Conservation (phyloP, 2,888 invertebrate species). For the Epinotia bilunana region DNA sequence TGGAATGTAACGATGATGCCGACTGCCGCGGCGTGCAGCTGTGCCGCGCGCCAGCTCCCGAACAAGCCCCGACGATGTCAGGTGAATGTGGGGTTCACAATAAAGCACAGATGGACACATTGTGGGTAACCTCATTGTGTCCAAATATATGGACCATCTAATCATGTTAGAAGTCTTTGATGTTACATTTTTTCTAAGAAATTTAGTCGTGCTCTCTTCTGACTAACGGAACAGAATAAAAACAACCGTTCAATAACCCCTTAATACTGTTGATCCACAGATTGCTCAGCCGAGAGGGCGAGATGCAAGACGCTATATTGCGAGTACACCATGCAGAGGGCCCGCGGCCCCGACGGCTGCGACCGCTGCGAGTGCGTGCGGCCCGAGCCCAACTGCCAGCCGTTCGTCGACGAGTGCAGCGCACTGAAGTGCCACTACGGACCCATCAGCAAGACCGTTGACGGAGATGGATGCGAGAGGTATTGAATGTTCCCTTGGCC, state of each 20-base stretch:
- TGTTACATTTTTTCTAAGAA: too few relatives aligned
- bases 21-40: conserved; percentile 90
- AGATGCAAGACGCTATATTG: conserved; percentile 88
- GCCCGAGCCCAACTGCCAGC: conserved; percentile 79
- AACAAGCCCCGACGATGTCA: conserved; percentile 24
- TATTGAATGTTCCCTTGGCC: conserved; percentile 42
- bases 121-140: too few relatives aligned
- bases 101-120: too few relatives aligned
- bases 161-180: too few relatives aligned
- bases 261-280: conserved; percentile 22
- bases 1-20: conserved; percentile 91
- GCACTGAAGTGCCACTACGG: conserved; percentile 90
- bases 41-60: conserved; percentile 79
- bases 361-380: conserved; percentile 84
- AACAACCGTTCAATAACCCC: too few relatives aligned
- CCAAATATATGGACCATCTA: too few relatives aligned
- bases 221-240: too few relatives aligned
- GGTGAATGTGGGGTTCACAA: background rate
- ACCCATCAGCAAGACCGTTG: conserved; percentile 72
- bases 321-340: conserved; percentile 87
- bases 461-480: conserved; percentile 66
- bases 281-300: conserved; percentile 83
- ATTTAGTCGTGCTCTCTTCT: too few relatives aligned
- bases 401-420: conserved; percentile 85
- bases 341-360: conserved; percentile 77